A percentile compares a stretch with the other conserved stretches of the same genome.
These are phyloP conservation scores for Myopa testacea DNA, from an alignment of 2,888 invertebrate species.

Conservation along the genomic window DNA sequence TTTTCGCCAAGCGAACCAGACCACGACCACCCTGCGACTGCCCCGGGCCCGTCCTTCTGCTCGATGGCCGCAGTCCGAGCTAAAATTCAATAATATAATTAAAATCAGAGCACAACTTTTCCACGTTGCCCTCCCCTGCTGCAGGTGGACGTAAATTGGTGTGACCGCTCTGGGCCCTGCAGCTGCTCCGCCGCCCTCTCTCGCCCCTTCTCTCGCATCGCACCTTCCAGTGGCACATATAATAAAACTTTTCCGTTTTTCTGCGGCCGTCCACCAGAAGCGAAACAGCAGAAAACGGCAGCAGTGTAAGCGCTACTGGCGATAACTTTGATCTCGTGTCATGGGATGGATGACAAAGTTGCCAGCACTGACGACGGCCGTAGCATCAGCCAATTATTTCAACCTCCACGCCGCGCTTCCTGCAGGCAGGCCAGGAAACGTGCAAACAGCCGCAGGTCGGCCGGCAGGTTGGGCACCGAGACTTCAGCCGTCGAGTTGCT, in stretches of 20 bases:
- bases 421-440: background rate
- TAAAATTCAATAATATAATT: conserved; percentile 27
- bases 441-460: background rate
- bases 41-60: too few relatives aligned
- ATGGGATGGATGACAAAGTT: conserved; percentile 39
- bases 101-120: conserved; percentile 22
- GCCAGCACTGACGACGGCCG: conserved; percentile 35
- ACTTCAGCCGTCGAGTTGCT: conserved; percentile 3
- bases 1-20: too few relatives aligned
- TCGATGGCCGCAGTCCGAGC: background rate
- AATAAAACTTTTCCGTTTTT: too few relatives aligned
- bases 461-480: background rate
- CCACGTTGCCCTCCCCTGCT: background rate
- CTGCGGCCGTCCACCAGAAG: too few relatives aligned
- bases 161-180: too few relatives aligned
- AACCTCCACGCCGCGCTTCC: conserved; percentile 36
- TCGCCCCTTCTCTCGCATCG: too few relatives aligned
- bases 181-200: too few relatives aligned
- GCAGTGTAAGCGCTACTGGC: background rate
- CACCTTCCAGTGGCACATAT: too few relatives aligned
- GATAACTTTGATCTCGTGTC: conserved; percentile 2
- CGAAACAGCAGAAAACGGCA: background rate
- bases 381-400: conserved; percentile 48
- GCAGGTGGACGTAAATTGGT: too few relatives aligned
- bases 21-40: too few relatives aligned